Conservation (phyloP, 64 coral and sea anemone species). For the Montipora sp. region DNA sequence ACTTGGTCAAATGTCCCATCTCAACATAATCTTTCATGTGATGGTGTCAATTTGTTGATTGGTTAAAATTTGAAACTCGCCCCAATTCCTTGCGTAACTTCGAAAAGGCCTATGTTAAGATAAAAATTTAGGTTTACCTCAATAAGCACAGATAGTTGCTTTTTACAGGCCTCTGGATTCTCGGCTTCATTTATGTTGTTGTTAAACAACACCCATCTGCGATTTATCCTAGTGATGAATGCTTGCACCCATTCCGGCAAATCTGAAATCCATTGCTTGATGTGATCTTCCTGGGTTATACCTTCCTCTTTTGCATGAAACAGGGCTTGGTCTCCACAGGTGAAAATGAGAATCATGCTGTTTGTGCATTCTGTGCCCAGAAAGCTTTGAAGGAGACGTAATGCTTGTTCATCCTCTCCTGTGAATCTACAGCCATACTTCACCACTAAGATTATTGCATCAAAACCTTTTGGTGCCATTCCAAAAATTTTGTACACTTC, state of each 20-base stretch:
- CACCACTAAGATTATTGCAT: background rate
- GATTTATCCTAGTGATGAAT: background rate
- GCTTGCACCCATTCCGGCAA: background rate
- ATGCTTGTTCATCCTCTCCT: background rate
- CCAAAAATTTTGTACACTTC: slow-evolving; percentile 16
- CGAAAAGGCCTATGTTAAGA: too few relatives aligned
- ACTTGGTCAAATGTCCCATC: too few relatives aligned
- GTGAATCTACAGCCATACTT: background rate
- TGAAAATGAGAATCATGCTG: background rate
- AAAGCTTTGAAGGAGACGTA: background rate
- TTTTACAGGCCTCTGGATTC: background rate
- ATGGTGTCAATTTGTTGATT: too few relatives aligned
- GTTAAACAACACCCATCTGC: background rate
- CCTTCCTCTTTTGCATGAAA: background rate
- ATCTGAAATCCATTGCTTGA: background rate
- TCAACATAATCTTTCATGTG: too few relatives aligned
- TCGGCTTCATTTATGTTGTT: background rate
- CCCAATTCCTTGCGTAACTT: too few relatives aligned
- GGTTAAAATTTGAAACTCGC: too few relatives aligned
- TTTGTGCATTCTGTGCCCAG: background rate
- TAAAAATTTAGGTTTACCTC: background rate
- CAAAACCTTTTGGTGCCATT: slow-evolving; percentile 31
- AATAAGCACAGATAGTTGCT: background rate
- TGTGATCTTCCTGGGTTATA: background rate
- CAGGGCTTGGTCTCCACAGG: background rate